A percentile compares a stretch with the other conserved stretches of the same genome.
These are phyloP conservation scores for Paratrypauchen microcephalus DNA, from an alignment of 2,797 vertebrate species.

Conservation along the genomic window DNA sequence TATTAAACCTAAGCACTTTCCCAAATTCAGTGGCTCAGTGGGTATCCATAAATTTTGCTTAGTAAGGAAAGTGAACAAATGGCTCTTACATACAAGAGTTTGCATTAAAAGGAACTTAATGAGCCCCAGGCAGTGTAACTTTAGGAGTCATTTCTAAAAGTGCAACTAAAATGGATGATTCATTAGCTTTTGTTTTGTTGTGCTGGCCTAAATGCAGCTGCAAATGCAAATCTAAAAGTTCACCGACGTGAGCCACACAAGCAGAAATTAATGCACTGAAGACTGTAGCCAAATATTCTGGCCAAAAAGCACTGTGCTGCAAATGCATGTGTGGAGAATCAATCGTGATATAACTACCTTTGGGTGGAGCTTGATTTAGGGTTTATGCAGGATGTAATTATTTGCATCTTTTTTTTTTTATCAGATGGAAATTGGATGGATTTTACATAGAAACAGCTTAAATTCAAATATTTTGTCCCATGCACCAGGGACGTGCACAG, in stretches of 20 bases:
- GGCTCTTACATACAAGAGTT: neutral
- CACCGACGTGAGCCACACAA: conserved; percentile 42
- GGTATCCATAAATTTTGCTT: neutral
- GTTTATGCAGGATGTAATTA: conserved; percentile 34
- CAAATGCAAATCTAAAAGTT: conserved; percentile 47
- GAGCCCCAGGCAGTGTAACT: conserved; percentile 6
- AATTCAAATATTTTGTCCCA: neutral
- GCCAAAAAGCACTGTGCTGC: conserved; percentile 45
- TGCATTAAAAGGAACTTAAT: conserved; percentile 14
- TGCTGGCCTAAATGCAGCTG: conserved; percentile 34
- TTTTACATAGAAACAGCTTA: neutral
- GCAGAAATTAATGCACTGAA: conserved; percentile 44
- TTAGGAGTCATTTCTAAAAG: conserved; percentile 23
- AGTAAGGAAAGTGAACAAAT: conserved; percentile 1
- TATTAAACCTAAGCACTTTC: conserved; percentile 1
- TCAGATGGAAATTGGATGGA: neutral
- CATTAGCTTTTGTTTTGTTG: conserved; percentile 28
- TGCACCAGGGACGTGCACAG: too few species aligned
- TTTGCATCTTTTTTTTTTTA: conserved; percentile 5
- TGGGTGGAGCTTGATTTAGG: conserved; percentile 37
- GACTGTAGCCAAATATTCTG: conserved; percentile 30
- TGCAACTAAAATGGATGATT: conserved; percentile 35
- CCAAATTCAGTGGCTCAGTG: neutral
- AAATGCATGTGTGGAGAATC: conserved; percentile 40
- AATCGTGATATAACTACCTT: conserved; percentile 38